Conservation (phyloP, 2,888 invertebrate genomes). For the Oscheius sp. region DNA sequence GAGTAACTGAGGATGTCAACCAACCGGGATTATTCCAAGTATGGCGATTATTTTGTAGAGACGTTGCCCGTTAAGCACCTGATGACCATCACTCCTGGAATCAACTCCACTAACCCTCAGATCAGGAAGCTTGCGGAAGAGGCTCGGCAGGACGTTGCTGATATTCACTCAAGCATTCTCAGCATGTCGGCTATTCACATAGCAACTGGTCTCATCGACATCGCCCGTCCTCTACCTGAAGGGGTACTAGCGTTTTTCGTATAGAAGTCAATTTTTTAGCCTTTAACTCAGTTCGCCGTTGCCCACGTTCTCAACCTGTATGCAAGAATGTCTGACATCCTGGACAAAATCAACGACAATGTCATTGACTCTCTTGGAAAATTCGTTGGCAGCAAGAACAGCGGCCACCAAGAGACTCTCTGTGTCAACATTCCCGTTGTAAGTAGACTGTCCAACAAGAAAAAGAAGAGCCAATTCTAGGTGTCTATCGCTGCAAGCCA, state of each 20-base stretch:
- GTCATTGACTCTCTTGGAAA: not conserved
- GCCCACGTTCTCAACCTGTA: constrained; percentile 25
- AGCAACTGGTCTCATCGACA: not conserved
- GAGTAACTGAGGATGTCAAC: constrained; percentile 7
- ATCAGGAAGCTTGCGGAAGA: not conserved
- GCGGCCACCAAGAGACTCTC: not conserved
- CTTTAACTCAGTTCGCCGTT: constrained; percentile 3
- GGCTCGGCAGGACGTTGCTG: not conserved
- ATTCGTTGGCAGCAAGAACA: not conserved
- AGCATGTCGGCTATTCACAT: not conserved
- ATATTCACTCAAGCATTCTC: not conserved
- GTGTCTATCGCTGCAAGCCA: constrained; percentile 1
- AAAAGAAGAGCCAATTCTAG: not conserved
- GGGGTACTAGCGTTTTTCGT: not conserved
- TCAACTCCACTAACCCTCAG: not conserved
- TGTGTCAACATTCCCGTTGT: not conserved
- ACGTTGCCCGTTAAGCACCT: not conserved
- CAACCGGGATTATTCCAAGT: constrained; percentile 1
- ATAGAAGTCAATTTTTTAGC: not conserved
- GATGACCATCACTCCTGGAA: not conserved
- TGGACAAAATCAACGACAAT: not conserved
- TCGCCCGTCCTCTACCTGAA: constrained; percentile 12
- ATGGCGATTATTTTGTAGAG: not conserved
- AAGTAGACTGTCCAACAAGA: not conserved
- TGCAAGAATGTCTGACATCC: not conserved